Base-by-base conservation (phyloP, 1,140 invertebrate genomes). In the Cepaea nemoralis region DNA sequence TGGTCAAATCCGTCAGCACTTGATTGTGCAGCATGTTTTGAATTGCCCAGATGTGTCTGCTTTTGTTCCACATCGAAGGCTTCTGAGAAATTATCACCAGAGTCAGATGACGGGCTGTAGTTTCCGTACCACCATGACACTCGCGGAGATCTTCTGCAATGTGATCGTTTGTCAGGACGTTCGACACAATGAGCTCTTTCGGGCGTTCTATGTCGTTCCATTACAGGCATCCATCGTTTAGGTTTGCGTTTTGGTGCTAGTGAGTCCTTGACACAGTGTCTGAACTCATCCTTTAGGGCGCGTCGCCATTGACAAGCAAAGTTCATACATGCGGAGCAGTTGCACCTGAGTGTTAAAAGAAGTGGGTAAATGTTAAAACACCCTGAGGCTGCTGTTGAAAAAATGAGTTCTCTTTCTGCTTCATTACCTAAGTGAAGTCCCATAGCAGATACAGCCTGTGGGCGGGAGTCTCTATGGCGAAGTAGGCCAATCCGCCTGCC, bases 321-420 rank as follows among this genome's bases (percentile, higher is more conserved):
- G 16, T 63, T 63, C 59, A 63, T 63, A 31, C 59, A 63, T 31
- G 59, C 59, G n/a, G n/a, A 63, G 27, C 59, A 63, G 59, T 63
- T 63, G n/a, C 27, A 27, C 16, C 59, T 63, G 33, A 63, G 16
- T 63, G 27, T 6, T 5, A 55, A 55, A 19, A 55, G n/a, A 55
- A 2, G 50, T 10, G 5, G n/a, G 50, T 55, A 8, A 55, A 8
- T 10, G 8, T n/a, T n/a, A n/a, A n/a, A n/a, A n/a, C n/a, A n/a
- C n/a, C n/a, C n/a, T n/a, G n/a, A n/a, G n/a, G n/a, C n/a, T n/a
- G n/a, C n/a, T n/a, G n/a, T n/a, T n/a, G n/a, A n/a, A n/a, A n/a
- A n/a, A n/a, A n/a, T n/a, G n/a, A n/a, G n/a, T n/a, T n/a, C n/a
- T n/a, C n/a, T n/a, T n/a, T n/a, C n/a, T n/a, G n/a, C n/a, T n/a